Evolutionary conservation across 2,113 vertebrate species (phyloP).

Genomic region (Vidua macroura): DNA sequence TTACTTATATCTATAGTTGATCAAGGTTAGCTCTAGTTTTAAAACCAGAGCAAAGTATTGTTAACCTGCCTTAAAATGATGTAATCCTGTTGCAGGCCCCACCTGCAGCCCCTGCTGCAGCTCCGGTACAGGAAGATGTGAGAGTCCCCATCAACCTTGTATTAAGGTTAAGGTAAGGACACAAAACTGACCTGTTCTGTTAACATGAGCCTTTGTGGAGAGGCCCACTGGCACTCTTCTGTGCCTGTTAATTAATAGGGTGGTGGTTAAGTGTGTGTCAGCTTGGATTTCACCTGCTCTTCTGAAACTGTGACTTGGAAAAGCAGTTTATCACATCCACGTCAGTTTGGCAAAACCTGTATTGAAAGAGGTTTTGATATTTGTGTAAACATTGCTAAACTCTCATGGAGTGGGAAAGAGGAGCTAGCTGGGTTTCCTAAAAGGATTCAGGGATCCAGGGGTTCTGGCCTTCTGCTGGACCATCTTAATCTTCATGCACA

Average conservation of each 20-base stretch:
- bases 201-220: not conserved
- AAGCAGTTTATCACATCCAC: not conserved
- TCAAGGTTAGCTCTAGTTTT: not conserved
- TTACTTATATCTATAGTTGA: not conserved
- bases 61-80: not conserved
- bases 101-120: slow-evolving; percentile 58
- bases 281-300: not conserved
- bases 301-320: not conserved
- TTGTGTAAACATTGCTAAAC: not conserved
- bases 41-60: not conserved
- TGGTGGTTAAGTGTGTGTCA: not conserved
- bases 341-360: not conserved
- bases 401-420: not conserved
- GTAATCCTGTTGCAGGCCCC: slow-evolving; percentile 66
- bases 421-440: not conserved
- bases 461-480: not conserved
- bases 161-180: slow-evolving; percentile 89
- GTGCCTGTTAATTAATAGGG: not conserved
- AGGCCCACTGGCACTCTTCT: not conserved
- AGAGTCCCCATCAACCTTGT: slow-evolving; percentile 91
- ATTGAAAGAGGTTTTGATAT: not conserved
- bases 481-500: not conserved
- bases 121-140: slow-evolving; percentile 67
- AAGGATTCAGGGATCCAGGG: not conserved
- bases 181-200: not conserved